Evolutionary conservation across 2,888 invertebrate genomes (phyloP).

Genomic region (Tricholauxania praeusta): DNA sequence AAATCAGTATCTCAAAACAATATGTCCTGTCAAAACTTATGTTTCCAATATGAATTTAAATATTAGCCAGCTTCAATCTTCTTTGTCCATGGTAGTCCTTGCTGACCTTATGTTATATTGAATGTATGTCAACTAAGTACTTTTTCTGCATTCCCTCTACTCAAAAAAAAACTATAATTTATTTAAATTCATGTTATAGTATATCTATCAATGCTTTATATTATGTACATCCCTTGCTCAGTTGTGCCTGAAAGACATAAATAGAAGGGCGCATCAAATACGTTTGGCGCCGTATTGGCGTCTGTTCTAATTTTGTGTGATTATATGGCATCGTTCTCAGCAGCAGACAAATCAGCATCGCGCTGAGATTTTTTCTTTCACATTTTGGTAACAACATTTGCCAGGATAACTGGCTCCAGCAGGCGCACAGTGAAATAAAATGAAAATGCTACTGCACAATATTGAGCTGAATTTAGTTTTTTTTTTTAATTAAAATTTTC

Average conservation of each 20-base stretch:
- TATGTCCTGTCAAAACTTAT: no score
- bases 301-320: slow-evolving; percentile 53
- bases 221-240: no score
- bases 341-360: slow-evolving; percentile 8
- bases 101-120: no score
- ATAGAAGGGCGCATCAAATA: background rate
- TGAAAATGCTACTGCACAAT: no score
- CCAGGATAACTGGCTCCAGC: slow-evolving; percentile 24
- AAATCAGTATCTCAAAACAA: no score
- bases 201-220: background rate
- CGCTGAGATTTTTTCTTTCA: background rate
- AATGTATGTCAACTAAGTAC: background rate
- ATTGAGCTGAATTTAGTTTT: no score
- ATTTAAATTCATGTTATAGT: background rate
- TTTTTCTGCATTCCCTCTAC: background rate
- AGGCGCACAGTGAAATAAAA: background rate
- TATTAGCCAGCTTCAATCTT: no score
- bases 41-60: no score
- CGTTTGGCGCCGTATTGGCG: slow-evolving; percentile 59
- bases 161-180: background rate
- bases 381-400: background rate
- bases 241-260: no score
- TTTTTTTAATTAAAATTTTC: no score
- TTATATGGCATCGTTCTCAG: slow-evolving; percentile 24
- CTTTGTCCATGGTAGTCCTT: no score